Evolutionary conservation across 2,888 invertebrate genomes (phyloP), one percentile per base, ranked within the genome.

Genomic region (Oxyscelio sp.): DNA sequence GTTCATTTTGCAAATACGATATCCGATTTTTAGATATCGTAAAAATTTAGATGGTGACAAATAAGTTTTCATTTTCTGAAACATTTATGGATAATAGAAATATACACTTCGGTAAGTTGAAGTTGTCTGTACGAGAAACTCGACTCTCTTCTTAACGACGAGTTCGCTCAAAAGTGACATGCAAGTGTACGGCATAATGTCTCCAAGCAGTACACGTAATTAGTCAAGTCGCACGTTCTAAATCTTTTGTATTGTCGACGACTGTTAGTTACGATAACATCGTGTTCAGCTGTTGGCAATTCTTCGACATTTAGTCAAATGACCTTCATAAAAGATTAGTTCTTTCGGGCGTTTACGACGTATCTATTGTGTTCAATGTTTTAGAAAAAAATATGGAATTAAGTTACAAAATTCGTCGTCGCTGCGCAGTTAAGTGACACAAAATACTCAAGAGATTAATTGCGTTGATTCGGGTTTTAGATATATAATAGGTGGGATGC

Each of bases 211-310:
- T 71, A 66, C 63, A 58, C 24, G 48, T 71, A 83, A 83, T 83
- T 83, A 83, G 77, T 61, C 66, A 78, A 78, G 83, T 83, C 73
- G 48, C 83, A 83, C 83, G 83, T 78, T 78, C 83, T 56, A 58
- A 77, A 78, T 83, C 83, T 66, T 54, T 52, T 45, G 63, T 54
- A 71, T 73, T 66, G 66, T 52, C 71, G 43, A 45, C 54, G 24
- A 81, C 52, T 58, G 61, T 66, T 22, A 63, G 50, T 31, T 24
- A 54, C 59, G 75, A 82, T 82, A 71, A 56, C 65, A 80, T 80
- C 66, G 38, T 40, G 48, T 17, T 19, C 40, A 17, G 19, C 38
- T 45, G 40, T 58, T 73, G 48, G 54, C 50, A 40, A 45, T 63
- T 65, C 38, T 63, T 65, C 11, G 27, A 38, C 52, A n/a, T 45